Percentiles rank a stretch among this genome's conserved stretches.
Conservation (phyloP, 2,797 vertebrate species). For the Thalassophryne amazonica region DNA sequence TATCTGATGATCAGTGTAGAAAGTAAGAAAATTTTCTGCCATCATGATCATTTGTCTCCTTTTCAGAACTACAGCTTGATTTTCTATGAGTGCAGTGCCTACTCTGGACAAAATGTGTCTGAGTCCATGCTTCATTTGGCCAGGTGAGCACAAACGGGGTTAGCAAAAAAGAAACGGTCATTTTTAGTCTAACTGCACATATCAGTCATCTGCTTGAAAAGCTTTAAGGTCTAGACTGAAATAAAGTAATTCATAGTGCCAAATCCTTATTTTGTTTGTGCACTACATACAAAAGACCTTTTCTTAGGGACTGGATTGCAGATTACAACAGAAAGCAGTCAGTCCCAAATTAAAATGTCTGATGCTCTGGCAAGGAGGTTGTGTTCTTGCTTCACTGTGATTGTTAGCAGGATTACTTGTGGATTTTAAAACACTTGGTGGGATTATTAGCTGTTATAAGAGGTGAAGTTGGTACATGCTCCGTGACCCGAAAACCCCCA, state of each 20-base stretch:
- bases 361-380: too few species aligned
- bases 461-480: too few species aligned
- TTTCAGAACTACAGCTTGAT: conserved; percentile 83
- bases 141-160: conserved; percentile 73
- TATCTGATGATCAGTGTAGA: too few species aligned
- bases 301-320: background rate
- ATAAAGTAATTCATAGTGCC: conserved; percentile 1
- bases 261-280: background rate
- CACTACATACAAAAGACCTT: background rate
- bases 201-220: background rate
- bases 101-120: conserved; percentile 81
- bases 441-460: too few species aligned
- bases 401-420: too few species aligned
- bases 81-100: conserved; percentile 93
- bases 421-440: too few species aligned
- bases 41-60: conserved; percentile 5
- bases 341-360: background rate
- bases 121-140: conserved; percentile 86
- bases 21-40: too few species aligned
- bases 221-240: conserved; percentile 1
- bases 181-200: background rate
- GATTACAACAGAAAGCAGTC: background rate
- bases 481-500: too few species aligned
- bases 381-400: too few species aligned
- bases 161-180: background rate